Base-by-base conservation (phyloP, 2,888 invertebrate species). In the Apomyelois bistriatella region DNA sequence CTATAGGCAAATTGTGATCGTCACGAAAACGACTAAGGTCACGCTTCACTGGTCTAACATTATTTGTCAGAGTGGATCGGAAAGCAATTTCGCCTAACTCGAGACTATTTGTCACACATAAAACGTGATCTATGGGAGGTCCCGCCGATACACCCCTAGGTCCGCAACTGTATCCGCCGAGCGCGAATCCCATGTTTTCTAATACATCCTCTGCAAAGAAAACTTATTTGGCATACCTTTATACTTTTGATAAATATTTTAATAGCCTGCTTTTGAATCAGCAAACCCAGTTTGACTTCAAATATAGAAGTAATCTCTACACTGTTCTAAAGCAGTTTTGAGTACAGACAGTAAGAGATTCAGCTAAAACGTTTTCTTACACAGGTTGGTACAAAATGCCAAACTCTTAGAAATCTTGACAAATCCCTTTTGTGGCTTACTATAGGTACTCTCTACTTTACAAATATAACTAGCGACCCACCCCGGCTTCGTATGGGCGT, bases 101-200 rank as follows among this genome's bases (percentile, higher is more conserved):
- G 78, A 77, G 81, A 83, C 86, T 86, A 88, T 89, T 90, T 88
- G 85, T 88, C 86, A 87, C 84, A 81, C 81, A 87, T 84, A 87
- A 82, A 84, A 84, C 81, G 82, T 86, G 87, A 88, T 86, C 76
- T 80, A 87, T 86, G 76, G 72, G 59, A 58, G 64, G 73, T 69
- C 73, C 66, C 71, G 70, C 68, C 73, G 72, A 78, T 76, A 79
- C 75, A 79, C 72, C 65, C 73, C 70, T 58, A 55, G 58, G 60
- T 55, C 55, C 58, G 58, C 62, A 56, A 57, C 62, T 60, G 62
- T 9, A 43, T 60, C 65, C 58, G 59, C 64, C 58, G 55, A 53
- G 52, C 71, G 66, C 66, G 66, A 64, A 65, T 13, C 4, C 10
- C 28, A 30, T 16, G 30, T 41, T 35, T 41, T 17, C 32, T 41